Evolutionary conservation across 2,113 vertebrate genomes (phyloP), one percentile per base, ranked within the genome.

Genomic region (Paralichthys olivaceus): DNA sequence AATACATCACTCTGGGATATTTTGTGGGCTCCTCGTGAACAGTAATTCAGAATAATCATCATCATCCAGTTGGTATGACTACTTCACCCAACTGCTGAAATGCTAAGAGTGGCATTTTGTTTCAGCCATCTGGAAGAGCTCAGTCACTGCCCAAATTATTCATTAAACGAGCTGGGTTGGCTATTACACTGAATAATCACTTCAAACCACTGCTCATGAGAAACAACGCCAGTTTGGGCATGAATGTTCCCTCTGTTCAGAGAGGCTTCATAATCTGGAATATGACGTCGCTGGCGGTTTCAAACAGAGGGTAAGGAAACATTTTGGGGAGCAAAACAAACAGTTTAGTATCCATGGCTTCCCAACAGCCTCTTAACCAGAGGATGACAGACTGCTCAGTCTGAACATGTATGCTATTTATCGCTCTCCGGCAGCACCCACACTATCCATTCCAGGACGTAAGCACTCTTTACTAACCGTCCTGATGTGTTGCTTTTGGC

Each of bases 301-400:
- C 62, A 77, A 84, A 85, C 75, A 28, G 57, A 60, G 75, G 84
- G 69, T 88, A 80, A 71, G 72, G 84, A 90, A 91, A 90, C 84
- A 80, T 87, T 91, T 90, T 9, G 56, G 83, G 79, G 79, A 84
- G 78, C 63, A 93, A 93, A 86, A 91, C 89, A 93, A 93, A 90
- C 89, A 87, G 29, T 77, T 81, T 45, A 51, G 87, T 91, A 88
- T 89, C 89, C 90, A 93, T 84, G 84, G 90, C 79, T 80, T 85
- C 81, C 72, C 72, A 69, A 56, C 40, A 23, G 80, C 28, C 72
- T 69, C 66, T 57, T 72, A 82, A 80, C 69, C 77, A 45, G 53
- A 56, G 68, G 80, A 82, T 79, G 84, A 75, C 70, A 59, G 79
- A 77, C 70, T 72, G 81, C 67, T 71, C 19, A 1, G 70, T 55